Evolutionary conservation across 2,113 vertebrate genomes (phyloP), one percentile per base, ranked within the genome.

Genomic region (Corythoichthys haematopterus): DNA sequence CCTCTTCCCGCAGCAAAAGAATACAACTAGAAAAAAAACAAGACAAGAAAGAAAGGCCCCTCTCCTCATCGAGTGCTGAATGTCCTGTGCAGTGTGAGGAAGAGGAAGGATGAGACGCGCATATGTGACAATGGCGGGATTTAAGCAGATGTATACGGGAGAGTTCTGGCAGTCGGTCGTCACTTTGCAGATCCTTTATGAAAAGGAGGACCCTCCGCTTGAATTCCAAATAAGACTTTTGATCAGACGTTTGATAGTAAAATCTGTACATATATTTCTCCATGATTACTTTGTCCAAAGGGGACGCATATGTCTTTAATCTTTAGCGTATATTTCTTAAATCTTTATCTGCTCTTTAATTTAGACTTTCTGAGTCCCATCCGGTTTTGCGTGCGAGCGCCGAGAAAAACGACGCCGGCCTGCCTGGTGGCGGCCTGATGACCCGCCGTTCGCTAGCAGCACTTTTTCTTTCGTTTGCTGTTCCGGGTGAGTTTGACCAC

Each of bases 391-490:
- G 20, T 71, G n/a, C 82, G 80, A n/a, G 13, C 20, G 70, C 73
- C 68, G 73, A 76, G 59, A 66, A 75, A 77, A 67, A 71, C 46
- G 48, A 66, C 56, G 77, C 68, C 14, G 69, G 63, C 37, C 47
- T 56, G 78, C 77, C 72, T 55, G 64, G 57, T 70, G 53, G 60
- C 28, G 80, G 6, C 20, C 52, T 8, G 40, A 58, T 65, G 58
- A 61, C 69, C 69, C 80, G 6, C 45, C 83, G 75, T 74, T 79
- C 86, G 91, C 92, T 95, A 98, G 93, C 97, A 99, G 92, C 97
- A 99, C 85, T 96, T 89, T 87, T 97, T 98, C 94, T 98, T 98
- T 66, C 95, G 91, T 96, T 98, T 98, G 94, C 95, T 98, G 90
- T 95, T 98, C 93, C 95, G 95, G 78, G 89, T 95, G 88, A 98